Base-by-base conservation (phyloP, 2,797 vertebrate genomes). In the Channallabes apus region DNA sequence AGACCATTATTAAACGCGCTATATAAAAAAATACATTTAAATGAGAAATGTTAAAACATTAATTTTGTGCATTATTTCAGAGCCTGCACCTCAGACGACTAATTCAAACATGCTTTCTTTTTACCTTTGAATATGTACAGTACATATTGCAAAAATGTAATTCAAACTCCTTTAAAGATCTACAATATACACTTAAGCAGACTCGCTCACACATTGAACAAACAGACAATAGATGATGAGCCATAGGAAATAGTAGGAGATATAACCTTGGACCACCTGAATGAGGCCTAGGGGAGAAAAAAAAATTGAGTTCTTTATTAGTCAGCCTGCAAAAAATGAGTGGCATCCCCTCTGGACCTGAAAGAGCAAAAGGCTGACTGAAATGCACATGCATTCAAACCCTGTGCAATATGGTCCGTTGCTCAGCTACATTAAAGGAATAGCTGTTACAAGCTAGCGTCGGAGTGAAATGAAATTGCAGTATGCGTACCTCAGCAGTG, bases 281-380 rank as follows among this genome's bases (percentile, higher is more conserved):
- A 81, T 46, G 38, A 90, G 68, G 82, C 90, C 65, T 73, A 80
- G 85, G 90, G 88, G 90, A 89, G 86, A 86, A 84, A 85, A 46
- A 46, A 41, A 94, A 94, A 93, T 91, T 93, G 86, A 89, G 88
- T 83, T 87, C 87, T 90, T 91, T 92, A 94, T 91, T 93, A 92
- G 88, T 86, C 88, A 89, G 88, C 69, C 32, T 92, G 91, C 86
- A 88, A 72, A 85, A 87, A 85, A 89, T 89, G 90, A 91, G 89
- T 88, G 89, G 86, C 77, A 85, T 85, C 86, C 82, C 82, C 85
- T 71, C 71, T 17, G 86, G 56, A 75, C 80, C 87, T 85, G 82
- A 82, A 15, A 84, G 78, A 89, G 88, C 90, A 83, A 89, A 73
- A n/a, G 67, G 81, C 81, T 86, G 81, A 83, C 75, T 54, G 2